Evolutionary conservation across 1,140 invertebrate species (phyloP).

Genomic region (Cryptotermes secundus): DNA sequence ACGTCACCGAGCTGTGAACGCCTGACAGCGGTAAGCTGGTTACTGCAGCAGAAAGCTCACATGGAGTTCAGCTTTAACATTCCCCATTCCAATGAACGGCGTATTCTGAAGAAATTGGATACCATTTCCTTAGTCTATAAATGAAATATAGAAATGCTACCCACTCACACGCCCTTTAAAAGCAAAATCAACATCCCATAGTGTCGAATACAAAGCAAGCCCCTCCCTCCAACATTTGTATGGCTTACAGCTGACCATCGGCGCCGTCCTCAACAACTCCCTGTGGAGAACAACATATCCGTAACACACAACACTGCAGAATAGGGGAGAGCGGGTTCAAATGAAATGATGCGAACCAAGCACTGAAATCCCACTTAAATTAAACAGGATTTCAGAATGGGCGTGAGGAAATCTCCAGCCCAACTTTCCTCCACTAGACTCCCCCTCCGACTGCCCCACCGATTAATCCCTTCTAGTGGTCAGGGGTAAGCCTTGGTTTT

Average conservation of each 20-base stretch:
- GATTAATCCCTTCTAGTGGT: conserved; percentile 1
- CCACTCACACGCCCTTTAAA: too few relatives aligned
- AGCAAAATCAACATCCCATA: neutral
- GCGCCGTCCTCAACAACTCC: neutral
- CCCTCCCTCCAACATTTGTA: neutral
- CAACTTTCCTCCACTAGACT: neutral
- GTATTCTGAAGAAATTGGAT: too few relatives aligned
- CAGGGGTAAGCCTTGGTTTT: conserved; percentile 13
- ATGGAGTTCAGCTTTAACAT: too few relatives aligned
- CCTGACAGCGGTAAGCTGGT: too few relatives aligned
- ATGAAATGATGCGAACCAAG: conserved; percentile 20
- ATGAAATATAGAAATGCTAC: too few relatives aligned
- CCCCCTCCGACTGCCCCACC: neutral
- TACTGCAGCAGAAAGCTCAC: too few relatives aligned
- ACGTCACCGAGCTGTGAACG: too few relatives aligned
- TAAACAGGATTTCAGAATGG: conserved; percentile 28
- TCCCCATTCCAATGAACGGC: too few relatives aligned
- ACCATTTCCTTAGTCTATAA: too few relatives aligned
- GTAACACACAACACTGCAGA: neutral
- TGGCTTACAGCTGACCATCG: neutral
- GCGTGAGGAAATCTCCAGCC: conserved; percentile 24
- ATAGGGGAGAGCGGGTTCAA: neutral
- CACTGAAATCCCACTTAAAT: conserved; percentile 24
- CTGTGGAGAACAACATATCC: neutral
- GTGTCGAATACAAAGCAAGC: neutral